A percentile compares a stretch with the other conserved stretches of the same genome.
Conservation (phyloP, 2,113 vertebrate species). For the zebrafish (Danio rerio) region DNA sequence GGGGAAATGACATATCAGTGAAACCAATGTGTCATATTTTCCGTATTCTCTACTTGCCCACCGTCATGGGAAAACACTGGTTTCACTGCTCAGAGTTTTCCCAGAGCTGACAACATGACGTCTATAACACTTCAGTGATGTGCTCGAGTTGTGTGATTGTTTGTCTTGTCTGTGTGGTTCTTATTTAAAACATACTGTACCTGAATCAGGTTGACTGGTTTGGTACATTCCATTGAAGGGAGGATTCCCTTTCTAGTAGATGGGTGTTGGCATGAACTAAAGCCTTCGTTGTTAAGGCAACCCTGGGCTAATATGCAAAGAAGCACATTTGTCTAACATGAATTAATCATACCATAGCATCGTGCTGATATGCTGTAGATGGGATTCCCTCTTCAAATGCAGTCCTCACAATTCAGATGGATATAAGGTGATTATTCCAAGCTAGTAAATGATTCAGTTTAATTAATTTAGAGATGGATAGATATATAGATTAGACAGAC, state of each 20-base stretch:
- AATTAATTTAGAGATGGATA: too few relatives aligned
- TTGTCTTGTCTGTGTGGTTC: not conserved
- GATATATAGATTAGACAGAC: too few relatives aligned
- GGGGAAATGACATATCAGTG: not conserved
- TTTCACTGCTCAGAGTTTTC: not conserved
- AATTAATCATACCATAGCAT: not conserved
- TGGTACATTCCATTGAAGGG: constrained; percentile 14
- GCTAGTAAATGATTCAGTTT: not conserved
- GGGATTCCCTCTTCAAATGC: not conserved
- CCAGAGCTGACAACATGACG: not conserved
- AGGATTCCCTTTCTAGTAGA: constrained; percentile 4
- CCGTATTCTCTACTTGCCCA: not conserved
- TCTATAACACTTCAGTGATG: not conserved
- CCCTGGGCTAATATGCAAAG: constrained; percentile 13
- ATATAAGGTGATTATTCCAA: not conserved
- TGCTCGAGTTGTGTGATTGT: not conserved
- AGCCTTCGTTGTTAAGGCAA: constrained; percentile 11
- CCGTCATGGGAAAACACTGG: not conserved
- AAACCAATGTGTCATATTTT: not conserved
- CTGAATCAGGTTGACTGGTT: constrained; percentile 5
- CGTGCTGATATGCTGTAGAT: not conserved
- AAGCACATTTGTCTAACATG: constrained; percentile 6
- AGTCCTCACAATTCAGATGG: not conserved
- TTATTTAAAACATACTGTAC: not conserved
- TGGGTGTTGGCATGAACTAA: constrained; percentile 11